Conservation (phyloP, 2,113 vertebrate species). For the Hippocampus zosterae region DNA sequence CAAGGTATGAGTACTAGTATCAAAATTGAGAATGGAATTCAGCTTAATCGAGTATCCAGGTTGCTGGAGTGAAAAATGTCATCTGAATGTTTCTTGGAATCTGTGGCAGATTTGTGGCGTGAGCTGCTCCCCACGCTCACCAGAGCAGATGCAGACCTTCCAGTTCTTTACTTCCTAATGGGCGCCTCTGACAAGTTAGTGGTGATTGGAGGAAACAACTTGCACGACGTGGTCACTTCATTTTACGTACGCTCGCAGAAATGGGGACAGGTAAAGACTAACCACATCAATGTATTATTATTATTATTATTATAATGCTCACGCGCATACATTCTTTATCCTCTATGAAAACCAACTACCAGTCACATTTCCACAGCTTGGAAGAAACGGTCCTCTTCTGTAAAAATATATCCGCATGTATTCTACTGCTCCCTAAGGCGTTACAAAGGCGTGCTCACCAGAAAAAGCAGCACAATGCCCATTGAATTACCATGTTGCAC, state of each 20-base stretch:
- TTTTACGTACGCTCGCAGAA: conserved; percentile 58
- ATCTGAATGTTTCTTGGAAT: not conserved
- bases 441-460: too few relatives aligned
- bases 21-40: not conserved
- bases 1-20: conserved; percentile 45
- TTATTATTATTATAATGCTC: too few relatives aligned
- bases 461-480: too few relatives aligned
- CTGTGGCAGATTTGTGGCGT: conserved; percentile 67
- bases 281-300: too few relatives aligned
- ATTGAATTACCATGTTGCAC: too few relatives aligned
- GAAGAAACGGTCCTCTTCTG: too few relatives aligned
- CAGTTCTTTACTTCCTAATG: conserved; percentile 68
- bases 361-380: too few relatives aligned
- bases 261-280: conserved; percentile 60
- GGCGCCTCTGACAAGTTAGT: conserved; percentile 67
- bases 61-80: not conserved
- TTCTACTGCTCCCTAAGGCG: too few relatives aligned
- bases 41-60: not conserved
- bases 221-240: conserved; percentile 65
- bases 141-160: conserved; percentile 62
- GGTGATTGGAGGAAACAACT: conserved; percentile 73
- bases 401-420: too few relatives aligned
- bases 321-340: too few relatives aligned
- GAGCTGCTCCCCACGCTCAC: conserved; percentile 74
- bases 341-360: too few relatives aligned